These are phyloP conservation scores for Calliopum simillimum DNA, from an alignment of 2,888 invertebrate species.

Conservation along the genomic window DNA sequence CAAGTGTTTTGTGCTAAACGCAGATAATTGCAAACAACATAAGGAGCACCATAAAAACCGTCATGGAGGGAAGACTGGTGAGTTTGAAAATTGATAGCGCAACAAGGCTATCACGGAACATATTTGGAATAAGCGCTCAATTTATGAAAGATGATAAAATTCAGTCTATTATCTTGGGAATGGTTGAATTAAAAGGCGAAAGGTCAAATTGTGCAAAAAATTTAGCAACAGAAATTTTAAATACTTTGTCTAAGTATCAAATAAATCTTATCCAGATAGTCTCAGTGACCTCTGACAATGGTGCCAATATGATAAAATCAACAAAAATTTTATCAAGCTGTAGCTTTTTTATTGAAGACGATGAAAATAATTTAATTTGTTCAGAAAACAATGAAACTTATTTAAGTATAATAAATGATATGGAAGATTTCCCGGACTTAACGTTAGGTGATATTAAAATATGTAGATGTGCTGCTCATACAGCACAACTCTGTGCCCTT, in stretches of 20 bases:
- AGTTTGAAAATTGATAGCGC: slow-evolving; percentile 17
- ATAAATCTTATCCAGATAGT: too few species aligned
- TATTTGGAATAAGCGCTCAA: slow-evolving; percentile 19
- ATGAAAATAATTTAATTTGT: too few species aligned
- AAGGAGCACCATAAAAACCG: too few species aligned
- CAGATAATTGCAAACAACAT: neutral
- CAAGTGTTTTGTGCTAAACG: too few species aligned
- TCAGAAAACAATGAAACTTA: slow-evolving; percentile 28
- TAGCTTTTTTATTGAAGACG: neutral
- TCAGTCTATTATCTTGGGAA: slow-evolving; percentile 37
- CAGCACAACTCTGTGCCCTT: slow-evolving; percentile 41
- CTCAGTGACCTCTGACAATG: slow-evolving; percentile 22
- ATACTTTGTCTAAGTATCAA: too few species aligned
- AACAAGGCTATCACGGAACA: slow-evolving; percentile 31
- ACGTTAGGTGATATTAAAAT: slow-evolving; percentile 29
- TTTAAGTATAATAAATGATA: slow-evolving; percentile 6
- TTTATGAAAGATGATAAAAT: slow-evolving; percentile 32
- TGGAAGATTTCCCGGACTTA: neutral
- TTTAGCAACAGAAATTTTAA: slow-evolving; percentile 8
- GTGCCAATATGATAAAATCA: slow-evolving; percentile 38
- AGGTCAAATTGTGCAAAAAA: slow-evolving; percentile 28
- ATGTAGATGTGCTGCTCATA: slow-evolving; percentile 42
- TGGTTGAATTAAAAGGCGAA: slow-evolving; percentile 39
- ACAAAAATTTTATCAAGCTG: slow-evolving; percentile 37
- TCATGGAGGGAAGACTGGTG: too few species aligned